These are phyloP conservation scores for Lepus americanus DNA, from an alignment of 2,113 vertebrate genomes.

Conservation along the genomic window DNA sequence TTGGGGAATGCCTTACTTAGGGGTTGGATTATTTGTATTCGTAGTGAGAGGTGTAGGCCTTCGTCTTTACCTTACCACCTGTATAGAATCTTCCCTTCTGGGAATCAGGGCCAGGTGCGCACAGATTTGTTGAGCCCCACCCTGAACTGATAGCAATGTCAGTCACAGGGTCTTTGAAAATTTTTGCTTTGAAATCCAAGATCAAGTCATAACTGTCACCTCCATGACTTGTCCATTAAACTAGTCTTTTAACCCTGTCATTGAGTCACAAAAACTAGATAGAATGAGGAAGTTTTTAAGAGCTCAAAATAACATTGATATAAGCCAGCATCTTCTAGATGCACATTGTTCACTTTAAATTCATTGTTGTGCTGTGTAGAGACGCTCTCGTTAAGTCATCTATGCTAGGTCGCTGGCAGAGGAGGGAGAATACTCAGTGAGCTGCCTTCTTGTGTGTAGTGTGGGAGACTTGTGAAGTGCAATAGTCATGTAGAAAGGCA, in stretches of 20 bases:
- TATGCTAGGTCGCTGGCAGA: not conserved
- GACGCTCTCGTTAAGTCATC: not conserved
- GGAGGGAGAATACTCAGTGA: slow-evolving; percentile 54
- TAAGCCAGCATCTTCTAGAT: slow-evolving; percentile 57
- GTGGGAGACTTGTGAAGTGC: slow-evolving; percentile 78
- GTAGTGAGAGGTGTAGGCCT: not conserved
- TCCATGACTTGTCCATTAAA: not conserved
- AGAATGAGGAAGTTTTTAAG: slow-evolving; percentile 34
- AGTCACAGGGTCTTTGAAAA: slow-evolving; percentile 51
- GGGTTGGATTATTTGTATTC: not conserved
- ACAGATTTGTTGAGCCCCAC: not conserved
- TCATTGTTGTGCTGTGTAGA: not conserved
- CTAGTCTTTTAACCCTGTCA: not conserved
- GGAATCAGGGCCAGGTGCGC: not conserved
- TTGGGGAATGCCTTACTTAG: not conserved
- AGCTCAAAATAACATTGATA: slow-evolving; percentile 29
- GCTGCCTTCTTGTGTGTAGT: slow-evolving; percentile 66
- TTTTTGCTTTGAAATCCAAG: slow-evolving; percentile 34
- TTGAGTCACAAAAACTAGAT: not conserved
- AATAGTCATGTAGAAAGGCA: slow-evolving; percentile 76
- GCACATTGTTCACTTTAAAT: slow-evolving; percentile 61
- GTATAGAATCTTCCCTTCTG: not conserved
- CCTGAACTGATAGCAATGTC: slow-evolving; percentile 30
- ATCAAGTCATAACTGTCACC: not conserved
- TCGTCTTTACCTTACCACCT: not conserved